Percentiles rank a stretch among this genome's conserved stretches.
Conservation (phyloP, 2,888 invertebrate genomes). For the Rhamnusium bicolor region DNA sequence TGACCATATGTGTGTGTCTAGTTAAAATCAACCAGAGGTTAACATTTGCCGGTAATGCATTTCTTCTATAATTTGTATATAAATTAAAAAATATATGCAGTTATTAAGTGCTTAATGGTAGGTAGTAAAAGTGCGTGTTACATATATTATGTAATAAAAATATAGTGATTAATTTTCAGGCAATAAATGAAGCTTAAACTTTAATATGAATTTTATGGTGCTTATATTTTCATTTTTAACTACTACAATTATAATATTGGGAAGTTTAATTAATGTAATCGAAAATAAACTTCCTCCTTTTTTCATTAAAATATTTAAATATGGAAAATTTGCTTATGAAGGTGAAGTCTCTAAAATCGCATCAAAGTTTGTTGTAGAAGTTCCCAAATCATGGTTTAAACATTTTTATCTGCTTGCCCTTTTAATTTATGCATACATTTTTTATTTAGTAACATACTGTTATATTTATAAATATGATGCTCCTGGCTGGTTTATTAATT, state of each 20-base stretch:
- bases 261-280: conserved; percentile 77
- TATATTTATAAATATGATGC: conserved; percentile 73
- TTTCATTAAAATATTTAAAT: conserved; percentile 79
- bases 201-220: conserved; percentile 60
- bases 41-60: no score
- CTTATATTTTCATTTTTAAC: conserved; percentile 61
- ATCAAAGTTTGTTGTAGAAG: conserved; percentile 73
- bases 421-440: conserved; percentile 72
- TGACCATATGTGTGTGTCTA: no score
- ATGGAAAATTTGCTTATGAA: conserved; percentile 82
- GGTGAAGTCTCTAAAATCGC: conserved; percentile 62
- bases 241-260: conserved; percentile 72
- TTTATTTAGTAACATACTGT: conserved; percentile 71
- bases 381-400: conserved; percentile 86
- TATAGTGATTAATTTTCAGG: no score
- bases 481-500: conserved; percentile 71
- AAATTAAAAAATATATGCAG: no score
- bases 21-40: no score
- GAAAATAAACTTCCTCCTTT: conserved; percentile 79
- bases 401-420: conserved; percentile 87
- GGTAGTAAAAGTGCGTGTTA: no score
- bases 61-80: no score
- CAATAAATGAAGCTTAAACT: not conserved
- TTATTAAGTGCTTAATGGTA: no score
- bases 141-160: no score